phyloP scores from a whole-genome alignment of 2,797 vertebrate genomes.

The Microctenopoma stevenorrisi region DNA sequence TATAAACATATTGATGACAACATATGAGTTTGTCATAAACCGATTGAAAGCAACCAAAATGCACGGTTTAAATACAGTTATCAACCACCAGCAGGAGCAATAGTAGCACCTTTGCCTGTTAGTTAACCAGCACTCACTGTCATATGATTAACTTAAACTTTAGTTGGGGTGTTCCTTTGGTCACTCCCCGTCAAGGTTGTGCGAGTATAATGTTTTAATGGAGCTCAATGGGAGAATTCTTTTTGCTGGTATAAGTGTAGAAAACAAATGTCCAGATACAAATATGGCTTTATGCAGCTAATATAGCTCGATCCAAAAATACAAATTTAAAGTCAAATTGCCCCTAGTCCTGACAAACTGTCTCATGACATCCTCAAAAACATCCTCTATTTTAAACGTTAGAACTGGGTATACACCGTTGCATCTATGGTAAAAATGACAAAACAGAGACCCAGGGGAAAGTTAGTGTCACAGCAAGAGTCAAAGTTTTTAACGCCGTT shows the following conservation, averaged over 20 bases:
- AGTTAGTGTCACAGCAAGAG: neutral
- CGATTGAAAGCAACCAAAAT: too few relatives aligned
- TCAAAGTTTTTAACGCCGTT: neutral
- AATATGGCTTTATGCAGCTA: neutral
- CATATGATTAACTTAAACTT: conserved; percentile 7
- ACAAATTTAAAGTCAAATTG: neutral
- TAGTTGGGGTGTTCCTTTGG: conserved; percentile 13
- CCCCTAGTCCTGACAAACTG: neutral
- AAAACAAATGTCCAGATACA: conserved; percentile 12
- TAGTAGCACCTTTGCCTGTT: neutral
- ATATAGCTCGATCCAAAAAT: neutral
- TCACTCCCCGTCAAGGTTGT: conserved; percentile 4
- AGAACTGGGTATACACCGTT: neutral
- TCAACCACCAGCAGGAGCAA: too few relatives aligned
- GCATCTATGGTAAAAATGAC: neutral
- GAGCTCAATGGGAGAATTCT: conserved; percentile 17
- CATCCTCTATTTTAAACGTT: neutral
- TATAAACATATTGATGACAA: conserved; percentile 1
- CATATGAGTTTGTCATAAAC: neutral
- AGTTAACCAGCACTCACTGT: neutral
- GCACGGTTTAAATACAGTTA: too few relatives aligned
- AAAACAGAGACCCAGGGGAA: neutral
- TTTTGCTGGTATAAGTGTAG: neutral
- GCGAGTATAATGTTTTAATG: conserved; percentile 5
- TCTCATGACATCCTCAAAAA: neutral